Evolutionary conservation across 2,888 invertebrate species (phyloP), one percentile per base, ranked within the genome.

Genomic region (Drosophila atripex): DNA sequence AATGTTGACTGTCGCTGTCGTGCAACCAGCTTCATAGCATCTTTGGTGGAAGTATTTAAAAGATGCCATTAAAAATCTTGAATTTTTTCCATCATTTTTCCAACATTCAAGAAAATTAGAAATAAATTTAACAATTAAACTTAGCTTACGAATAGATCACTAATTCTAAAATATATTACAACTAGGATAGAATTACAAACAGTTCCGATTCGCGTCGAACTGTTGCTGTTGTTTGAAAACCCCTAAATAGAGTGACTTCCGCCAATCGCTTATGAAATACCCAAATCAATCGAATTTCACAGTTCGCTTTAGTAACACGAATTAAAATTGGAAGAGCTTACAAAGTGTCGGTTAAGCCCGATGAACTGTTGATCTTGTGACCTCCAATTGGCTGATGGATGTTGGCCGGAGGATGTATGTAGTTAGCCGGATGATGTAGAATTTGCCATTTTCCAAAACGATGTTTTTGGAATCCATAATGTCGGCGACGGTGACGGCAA

Each of bases 261-360:
- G 61, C 72, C 69, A 60, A 70, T 70, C 39, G 9, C 63, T 71
- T 60, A 68, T 47, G 12, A 30, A 30, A 18, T 43, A 63, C 32
- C 64, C 39, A 32, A 45, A 58, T 41, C 38, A 52, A 50, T 49
- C 41, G 51, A 47, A 32, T 60, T 49, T 56, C 71, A 55, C 49
- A 70, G 21, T 45, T 59, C 38, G 23, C 11, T 58, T 59, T 57
- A 63, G 55, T 43, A 39, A 77, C 64, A 69, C 50, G 53, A 64
- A 55, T 73, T 82, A 85, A 82, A 85, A 82, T 82, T 78, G 79
- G 73, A 87, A 87, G 79, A 72, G 88, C 80, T 82, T 87, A 82
- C 80, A 65, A 71, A 71, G 68, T 45, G 30, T 54, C 16, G 43
- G 41, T 38, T 12, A 46, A 47, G 30, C 32, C 14, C 21, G 61